phyloP scores from a whole-genome alignment of 1,140 invertebrate genomes.

The Macrotrachela quadricornifera region DNA sequence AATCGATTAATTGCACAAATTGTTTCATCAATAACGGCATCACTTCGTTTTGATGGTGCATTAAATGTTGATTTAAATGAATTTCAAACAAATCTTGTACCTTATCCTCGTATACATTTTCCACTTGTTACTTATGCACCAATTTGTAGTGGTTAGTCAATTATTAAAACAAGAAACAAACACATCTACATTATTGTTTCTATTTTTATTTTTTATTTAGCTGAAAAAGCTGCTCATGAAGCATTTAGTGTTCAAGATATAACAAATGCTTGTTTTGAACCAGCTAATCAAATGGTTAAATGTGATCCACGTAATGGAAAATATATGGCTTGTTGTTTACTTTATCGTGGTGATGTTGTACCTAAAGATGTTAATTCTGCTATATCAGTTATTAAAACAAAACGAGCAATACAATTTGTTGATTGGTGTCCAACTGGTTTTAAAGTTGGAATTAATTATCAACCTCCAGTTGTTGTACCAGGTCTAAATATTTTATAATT shows the following conservation, averaged over 20 bases:
- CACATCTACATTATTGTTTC: constrained; percentile 17
- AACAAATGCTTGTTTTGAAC: constrained; percentile 64
- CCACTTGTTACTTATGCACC: constrained; percentile 20
- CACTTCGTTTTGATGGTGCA: constrained; percentile 45
- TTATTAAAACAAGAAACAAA: constrained; percentile 41
- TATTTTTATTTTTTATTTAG: constrained; percentile 15
- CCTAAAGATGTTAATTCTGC: constrained; percentile 65
- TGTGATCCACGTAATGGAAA: constrained; percentile 57
- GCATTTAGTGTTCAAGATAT: constrained; percentile 45
- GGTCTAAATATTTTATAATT: constrained; percentile 10
- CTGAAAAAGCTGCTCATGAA: constrained; percentile 26
- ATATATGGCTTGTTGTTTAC: constrained; percentile 13
- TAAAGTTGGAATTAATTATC: constrained; percentile 31
- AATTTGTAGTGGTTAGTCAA: constrained; percentile 43
- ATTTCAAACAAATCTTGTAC: constrained; percentile 44
- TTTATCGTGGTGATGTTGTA: constrained; percentile 25
- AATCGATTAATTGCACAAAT: constrained; percentile 13
- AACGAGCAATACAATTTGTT: constrained; percentile 48
- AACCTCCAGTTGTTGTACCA: constrained; percentile 19
- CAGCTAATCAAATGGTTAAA: constrained; percentile 70
- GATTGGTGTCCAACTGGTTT: constrained; percentile 62
- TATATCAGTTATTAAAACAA: constrained; percentile 36
- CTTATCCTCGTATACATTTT: constrained; percentile 22
- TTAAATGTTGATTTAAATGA: constrained; percentile 56
- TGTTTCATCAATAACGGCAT: constrained; percentile 18